Evolutionary conservation across 2,888 invertebrate genomes (phyloP).

Genomic region (Lymantria monacha): DNA sequence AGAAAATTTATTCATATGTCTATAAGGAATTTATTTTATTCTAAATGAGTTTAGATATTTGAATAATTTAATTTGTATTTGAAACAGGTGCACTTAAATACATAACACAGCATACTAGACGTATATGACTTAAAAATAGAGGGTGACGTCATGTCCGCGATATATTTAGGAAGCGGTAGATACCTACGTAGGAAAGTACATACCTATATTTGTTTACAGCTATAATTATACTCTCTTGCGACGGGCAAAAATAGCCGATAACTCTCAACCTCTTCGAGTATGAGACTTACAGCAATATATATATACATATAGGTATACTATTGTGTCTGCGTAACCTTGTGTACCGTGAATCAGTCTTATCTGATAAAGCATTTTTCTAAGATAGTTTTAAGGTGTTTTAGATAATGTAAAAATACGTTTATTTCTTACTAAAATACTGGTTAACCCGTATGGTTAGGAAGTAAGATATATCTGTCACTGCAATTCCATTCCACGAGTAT

Average conservation of each 20-base stretch:
- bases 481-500: too few species aligned
- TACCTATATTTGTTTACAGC: conserved; percentile 50
- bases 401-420: too few species aligned
- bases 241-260: conserved; percentile 52
- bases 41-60: not conserved
- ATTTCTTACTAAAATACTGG: too few species aligned
- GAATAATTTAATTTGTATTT: too few species aligned
- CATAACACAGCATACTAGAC: conserved; percentile 24
- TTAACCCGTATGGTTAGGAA: too few species aligned
- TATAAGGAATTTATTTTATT: conserved; percentile 7
- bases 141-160: conserved; percentile 49
- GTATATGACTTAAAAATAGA: conserved; percentile 32
- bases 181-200: conserved; percentile 35
- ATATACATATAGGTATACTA: too few species aligned
- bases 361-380: too few species aligned
- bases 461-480: too few species aligned
- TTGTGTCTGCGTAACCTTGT: not conserved
- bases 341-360: not conserved
- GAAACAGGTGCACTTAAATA: conserved; percentile 20
- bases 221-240: conserved; percentile 60
- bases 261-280: conserved; percentile 31
- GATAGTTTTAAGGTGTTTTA: too few species aligned
- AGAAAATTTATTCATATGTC: conserved; percentile 17
- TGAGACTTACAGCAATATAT: conserved; percentile 12
- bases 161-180: conserved; percentile 50